These are phyloP conservation scores for Kryptopterus vitreolus DNA, from an alignment of 2,797 vertebrate species.

Conservation along the genomic window DNA sequence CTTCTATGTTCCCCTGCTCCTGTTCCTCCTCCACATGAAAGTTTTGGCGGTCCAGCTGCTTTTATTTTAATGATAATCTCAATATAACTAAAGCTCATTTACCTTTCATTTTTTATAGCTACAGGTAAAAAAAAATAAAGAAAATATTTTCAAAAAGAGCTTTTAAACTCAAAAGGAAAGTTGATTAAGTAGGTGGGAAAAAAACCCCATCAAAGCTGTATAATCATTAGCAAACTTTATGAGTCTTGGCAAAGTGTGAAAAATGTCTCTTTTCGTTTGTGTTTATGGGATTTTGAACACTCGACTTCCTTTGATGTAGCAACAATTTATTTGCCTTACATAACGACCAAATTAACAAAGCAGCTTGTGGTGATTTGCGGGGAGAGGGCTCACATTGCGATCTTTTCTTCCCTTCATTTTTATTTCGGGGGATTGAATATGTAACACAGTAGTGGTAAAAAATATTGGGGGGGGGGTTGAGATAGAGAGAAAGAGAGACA, in stretches of 20 bases:
- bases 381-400: conserved; percentile 21
- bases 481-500: background rate
- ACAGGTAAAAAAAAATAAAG: background rate
- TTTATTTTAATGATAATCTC: conserved; percentile 1
- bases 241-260: conserved; percentile 28
- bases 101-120: conserved; percentile 9
- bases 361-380: conserved; percentile 32
- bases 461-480: background rate
- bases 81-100: conserved; percentile 3
- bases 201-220: conserved; percentile 11
- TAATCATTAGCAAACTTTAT: conserved; percentile 34
- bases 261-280: conserved; percentile 11
- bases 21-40: background rate
- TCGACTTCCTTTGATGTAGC: conserved; percentile 23
- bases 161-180: conserved; percentile 19
- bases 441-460: conserved; percentile 21
- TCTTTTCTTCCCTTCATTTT: conserved; percentile 7
- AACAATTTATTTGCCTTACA: conserved; percentile 33
- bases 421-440: conserved; percentile 3
- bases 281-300: conserved; percentile 32
- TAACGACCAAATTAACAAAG: conserved; percentile 35
- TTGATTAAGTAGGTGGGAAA: conserved; percentile 4
- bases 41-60: background rate
- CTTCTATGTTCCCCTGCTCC: background rate
- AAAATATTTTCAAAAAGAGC: background rate